These are phyloP conservation scores for Meloidogyne floridensis DNA, from an alignment of 1,140 invertebrate species.

Conservation along the genomic window DNA sequence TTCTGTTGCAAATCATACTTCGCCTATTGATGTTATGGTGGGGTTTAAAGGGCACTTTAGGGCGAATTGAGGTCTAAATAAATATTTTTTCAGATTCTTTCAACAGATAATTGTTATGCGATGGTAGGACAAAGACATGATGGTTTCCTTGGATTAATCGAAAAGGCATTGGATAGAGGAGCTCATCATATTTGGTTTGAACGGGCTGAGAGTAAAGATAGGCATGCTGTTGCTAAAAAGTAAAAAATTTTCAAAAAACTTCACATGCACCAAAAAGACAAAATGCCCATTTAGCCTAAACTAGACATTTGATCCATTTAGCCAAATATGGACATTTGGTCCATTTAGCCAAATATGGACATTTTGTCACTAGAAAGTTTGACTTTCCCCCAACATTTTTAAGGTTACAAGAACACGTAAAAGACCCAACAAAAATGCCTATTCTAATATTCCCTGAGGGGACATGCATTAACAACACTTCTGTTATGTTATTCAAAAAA, in stretches of 20 bases:
- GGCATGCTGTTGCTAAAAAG: conserved; percentile 80
- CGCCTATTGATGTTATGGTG: conserved; percentile 63
- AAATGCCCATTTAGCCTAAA: too few relatives aligned
- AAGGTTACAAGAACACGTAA: conserved; percentile 75
- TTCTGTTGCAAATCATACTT: conserved; percentile 98
- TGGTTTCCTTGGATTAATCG: conserved; percentile 88
- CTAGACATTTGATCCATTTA: too few relatives aligned
- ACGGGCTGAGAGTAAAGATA: conserved; percentile 89
- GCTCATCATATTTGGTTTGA: conserved; percentile 99
- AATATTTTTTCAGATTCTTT: not conserved
- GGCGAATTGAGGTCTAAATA: too few relatives aligned
- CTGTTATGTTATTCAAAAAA: conserved; percentile 99
- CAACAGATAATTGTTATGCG: conserved; percentile 87
- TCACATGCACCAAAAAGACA: not conserved
- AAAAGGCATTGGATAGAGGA: conserved; percentile 85
- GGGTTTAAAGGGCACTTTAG: too few relatives aligned
- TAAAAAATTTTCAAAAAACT: conserved; percentile 53
- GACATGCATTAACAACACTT: conserved; percentile 97
- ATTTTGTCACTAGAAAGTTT: not conserved
- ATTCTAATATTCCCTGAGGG: conserved; percentile 98
- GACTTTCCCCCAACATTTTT: conserved; percentile 8
- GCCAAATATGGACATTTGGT: not conserved
- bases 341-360: not conserved
- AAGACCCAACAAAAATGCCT: conserved; percentile 86
- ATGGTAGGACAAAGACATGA: conserved; percentile 94